Conservation (phyloP, 1,140 invertebrate species). For the Leptestheria dahalacensis region DNA sequence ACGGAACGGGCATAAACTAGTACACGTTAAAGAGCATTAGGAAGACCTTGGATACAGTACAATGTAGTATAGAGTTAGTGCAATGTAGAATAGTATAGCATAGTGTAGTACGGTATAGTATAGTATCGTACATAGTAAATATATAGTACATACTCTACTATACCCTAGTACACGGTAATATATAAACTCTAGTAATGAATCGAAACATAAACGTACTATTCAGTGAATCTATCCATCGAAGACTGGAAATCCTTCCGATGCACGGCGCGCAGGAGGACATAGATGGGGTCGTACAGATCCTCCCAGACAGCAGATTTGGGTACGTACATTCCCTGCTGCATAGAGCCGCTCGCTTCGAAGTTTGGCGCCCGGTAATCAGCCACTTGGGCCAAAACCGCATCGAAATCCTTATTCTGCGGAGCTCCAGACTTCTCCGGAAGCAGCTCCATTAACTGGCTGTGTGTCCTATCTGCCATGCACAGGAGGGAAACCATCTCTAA, state of each 20-base stretch:
- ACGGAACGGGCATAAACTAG: too few species aligned
- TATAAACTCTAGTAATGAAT: too few species aligned
- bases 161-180: too few species aligned
- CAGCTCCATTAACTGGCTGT: conserved; percentile 82
- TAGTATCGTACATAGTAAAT: too few species aligned
- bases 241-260: conserved; percentile 85
- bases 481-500: conserved; percentile 85
- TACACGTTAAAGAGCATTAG: too few species aligned
- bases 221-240: conserved; percentile 66
- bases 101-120: too few species aligned
- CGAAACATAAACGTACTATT: conserved; percentile 47
- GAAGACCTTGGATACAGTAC: too few species aligned
- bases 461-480: conserved; percentile 85
- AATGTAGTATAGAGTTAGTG: too few species aligned
- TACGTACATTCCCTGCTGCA: conserved; percentile 88
- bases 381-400: conserved; percentile 60
- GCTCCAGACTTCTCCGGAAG: conserved; percentile 90
- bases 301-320: conserved; percentile 81
- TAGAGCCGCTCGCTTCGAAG: conserved; percentile 58
- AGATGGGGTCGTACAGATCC: conserved; percentile 81
- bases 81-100: too few species aligned
- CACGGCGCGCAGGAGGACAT: conserved; percentile 75
- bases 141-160: too few species aligned
- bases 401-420: conserved; percentile 76
- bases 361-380: conserved; percentile 62